Percentiles rank a stretch among this genome's conserved stretches.
phyloP scores from a whole-genome alignment of 2,888 invertebrate species.

The Loripinus fragilis region DNA sequence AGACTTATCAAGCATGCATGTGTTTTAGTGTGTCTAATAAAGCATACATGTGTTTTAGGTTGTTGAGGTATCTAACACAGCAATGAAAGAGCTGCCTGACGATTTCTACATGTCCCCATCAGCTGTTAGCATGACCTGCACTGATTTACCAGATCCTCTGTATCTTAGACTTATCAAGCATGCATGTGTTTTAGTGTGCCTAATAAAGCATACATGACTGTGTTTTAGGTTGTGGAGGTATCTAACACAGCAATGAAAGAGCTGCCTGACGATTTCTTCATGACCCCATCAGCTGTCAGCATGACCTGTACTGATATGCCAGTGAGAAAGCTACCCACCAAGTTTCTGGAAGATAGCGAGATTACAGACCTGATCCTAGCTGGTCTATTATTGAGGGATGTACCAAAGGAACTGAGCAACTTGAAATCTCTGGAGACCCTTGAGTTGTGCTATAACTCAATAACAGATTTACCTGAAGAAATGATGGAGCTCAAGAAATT shows the following conservation, averaged over 20 bases:
- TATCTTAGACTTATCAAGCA: too few species aligned
- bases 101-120: conserved; percentile 63
- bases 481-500: conserved; percentile 70
- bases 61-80: conserved; percentile 59
- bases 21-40: too few species aligned
- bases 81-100: conserved; percentile 60
- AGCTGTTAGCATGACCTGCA: conserved; percentile 43
- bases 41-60: too few species aligned
- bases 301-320: conserved; percentile 56
- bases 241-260: conserved; percentile 58
- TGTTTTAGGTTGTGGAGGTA: conserved; percentile 62
- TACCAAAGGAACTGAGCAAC: conserved; percentile 70
- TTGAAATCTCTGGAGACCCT: conserved; percentile 67
- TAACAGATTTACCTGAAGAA: conserved; percentile 72
- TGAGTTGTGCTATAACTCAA: conserved; percentile 72
- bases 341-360: conserved; percentile 58
- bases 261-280: conserved; percentile 67
- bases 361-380: conserved; percentile 68
- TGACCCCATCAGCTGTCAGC: conserved; percentile 45
- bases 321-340: conserved; percentile 63
- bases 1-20: too few species aligned
- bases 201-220: too few species aligned
- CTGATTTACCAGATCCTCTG: too few species aligned
- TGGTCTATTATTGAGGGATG: conserved; percentile 66
- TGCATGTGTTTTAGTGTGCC: too few species aligned